Evolutionary conservation across 2,797 vertebrate species (phyloP).

Genomic region (Hippocampus kuda): DNA sequence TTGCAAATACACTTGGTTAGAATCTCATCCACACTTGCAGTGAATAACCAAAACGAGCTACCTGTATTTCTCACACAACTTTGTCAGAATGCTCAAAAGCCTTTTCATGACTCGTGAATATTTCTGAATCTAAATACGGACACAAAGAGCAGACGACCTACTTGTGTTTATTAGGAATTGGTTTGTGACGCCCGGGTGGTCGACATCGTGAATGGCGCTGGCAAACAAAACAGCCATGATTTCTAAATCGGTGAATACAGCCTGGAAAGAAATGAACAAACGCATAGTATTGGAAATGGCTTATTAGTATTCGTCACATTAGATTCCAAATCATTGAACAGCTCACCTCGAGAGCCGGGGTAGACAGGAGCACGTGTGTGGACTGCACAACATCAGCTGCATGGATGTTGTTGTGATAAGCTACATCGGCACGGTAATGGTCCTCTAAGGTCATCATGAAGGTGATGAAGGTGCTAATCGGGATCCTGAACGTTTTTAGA

Average conservation of each 20-base stretch:
- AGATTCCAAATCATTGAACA: neutral
- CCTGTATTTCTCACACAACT: too few species aligned
- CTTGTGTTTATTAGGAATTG: slow-evolving; percentile 95
- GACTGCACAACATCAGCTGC: slow-evolving; percentile 91
- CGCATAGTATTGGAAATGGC: neutral
- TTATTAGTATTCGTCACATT: neutral
- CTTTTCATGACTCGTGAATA: too few species aligned
- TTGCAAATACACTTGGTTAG: too few species aligned
- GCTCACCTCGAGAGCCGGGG: slow-evolving; percentile 80
- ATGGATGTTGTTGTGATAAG: slow-evolving; percentile 91
- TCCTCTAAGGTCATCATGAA: slow-evolving; percentile 89
- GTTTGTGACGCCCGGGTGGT: slow-evolving; percentile 89
- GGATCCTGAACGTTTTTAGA: slow-evolving; percentile 85
- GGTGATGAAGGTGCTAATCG: slow-evolving; percentile 76
- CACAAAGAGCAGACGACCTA: slow-evolving; percentile 48
- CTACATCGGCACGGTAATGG: slow-evolving; percentile 81
- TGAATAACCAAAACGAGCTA: too few species aligned
- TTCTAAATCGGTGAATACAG: slow-evolving; percentile 89
- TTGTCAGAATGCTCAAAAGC: too few species aligned
- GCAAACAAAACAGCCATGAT: slow-evolving; percentile 87
- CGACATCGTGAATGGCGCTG: slow-evolving; percentile 87
- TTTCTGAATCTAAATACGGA: neutral
- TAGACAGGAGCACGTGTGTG: slow-evolving; percentile 84
- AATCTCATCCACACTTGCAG: too few species aligned
- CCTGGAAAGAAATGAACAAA: slow-evolving; percentile 52